Percentiles rank a stretch among this genome's conserved stretches.
Conservation (phyloP, 2,797 vertebrate genomes). For the Acrossocheilus wenchowensis region DNA sequence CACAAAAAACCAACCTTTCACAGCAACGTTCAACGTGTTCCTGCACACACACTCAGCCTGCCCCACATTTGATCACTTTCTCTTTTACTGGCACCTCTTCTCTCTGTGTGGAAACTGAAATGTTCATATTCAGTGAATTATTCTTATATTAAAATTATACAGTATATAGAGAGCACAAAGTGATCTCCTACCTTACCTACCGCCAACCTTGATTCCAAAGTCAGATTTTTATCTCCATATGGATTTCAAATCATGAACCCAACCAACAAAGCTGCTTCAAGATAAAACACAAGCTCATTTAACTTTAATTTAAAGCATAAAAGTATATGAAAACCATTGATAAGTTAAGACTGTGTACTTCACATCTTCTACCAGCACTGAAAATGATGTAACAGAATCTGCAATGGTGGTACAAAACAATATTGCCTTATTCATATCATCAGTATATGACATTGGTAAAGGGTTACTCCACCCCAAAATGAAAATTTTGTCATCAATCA, state of each 20-base stretch:
- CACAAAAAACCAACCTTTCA: slow-evolving; percentile 9
- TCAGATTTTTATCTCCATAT: neutral
- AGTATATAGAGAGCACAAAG: neutral
- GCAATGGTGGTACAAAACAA: neutral
- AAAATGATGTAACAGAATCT: neutral
- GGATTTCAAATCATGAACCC: neutral
- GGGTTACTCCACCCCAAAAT: no score
- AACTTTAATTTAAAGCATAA: neutral
- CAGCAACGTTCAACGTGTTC: neutral
- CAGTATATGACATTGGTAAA: neutral
- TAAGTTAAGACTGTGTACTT: neutral
- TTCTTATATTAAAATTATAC: neutral
- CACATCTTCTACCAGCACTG: neutral
- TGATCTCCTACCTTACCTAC: neutral
- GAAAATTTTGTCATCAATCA: no score
- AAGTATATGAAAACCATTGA: neutral
- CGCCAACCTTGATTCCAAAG: neutral
- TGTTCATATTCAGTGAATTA: neutral
- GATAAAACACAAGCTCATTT: neutral
- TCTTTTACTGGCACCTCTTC: neutral
- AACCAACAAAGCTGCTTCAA: neutral
- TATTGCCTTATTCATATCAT: neutral
- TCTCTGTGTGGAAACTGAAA: slow-evolving; percentile 1
- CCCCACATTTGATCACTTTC: neutral
- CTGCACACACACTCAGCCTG: neutral